Base-by-base conservation (phyloP, 2,113 vertebrate genomes). In the Triplophysa dalaica region DNA sequence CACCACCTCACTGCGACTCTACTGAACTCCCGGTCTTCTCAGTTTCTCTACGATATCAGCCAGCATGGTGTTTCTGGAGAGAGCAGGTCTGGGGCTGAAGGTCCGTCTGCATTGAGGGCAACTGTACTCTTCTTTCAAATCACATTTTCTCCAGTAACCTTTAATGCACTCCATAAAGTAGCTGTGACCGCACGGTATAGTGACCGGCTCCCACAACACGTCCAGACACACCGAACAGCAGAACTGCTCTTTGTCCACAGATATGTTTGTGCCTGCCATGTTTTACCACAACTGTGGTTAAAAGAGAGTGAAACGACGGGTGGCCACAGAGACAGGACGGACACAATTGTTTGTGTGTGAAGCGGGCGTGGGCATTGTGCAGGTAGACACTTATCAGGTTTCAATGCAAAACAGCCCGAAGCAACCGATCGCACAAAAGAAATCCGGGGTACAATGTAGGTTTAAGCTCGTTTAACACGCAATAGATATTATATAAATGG, bases 131-230 rank as follows among this genome's bases (percentile, higher is more conserved):
- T 73, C 38, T 13, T 81, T 86, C n/a, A 75, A 63, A 8, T 85
- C 81, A 2, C 78, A 78, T 70, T 81, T 90, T 52, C 89, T 90
- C 89, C 95, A 94, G 88, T 94, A 94, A 16, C 91, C 91, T 10
- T 89, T 84, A 72, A 94, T 80, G 81, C 93, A 94, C 70, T 87
- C 81, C 83, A 94, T 86, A 60, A 95, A 97, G 85, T 96, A 97
- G 87, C 95, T 97, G 89, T 97, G 95, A 56, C 95, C 95, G 61
- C 93, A 94, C 50, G 92, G 92, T 60, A 92, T 89, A 8, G 93
- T 94, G 81, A 94, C 93, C 61, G 93, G 93, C 73, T 94, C 93
- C 81, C 87, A 87, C 19, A 94, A 89, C 0, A 89, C 67, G 48
- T 93, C 93, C 65, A 94, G 86, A 83, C 93, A 94, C 83, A 94